Base-by-base conservation (phyloP, 53 echinoderm and acorn worm genomes). In the Crossaster papposus region DNA sequence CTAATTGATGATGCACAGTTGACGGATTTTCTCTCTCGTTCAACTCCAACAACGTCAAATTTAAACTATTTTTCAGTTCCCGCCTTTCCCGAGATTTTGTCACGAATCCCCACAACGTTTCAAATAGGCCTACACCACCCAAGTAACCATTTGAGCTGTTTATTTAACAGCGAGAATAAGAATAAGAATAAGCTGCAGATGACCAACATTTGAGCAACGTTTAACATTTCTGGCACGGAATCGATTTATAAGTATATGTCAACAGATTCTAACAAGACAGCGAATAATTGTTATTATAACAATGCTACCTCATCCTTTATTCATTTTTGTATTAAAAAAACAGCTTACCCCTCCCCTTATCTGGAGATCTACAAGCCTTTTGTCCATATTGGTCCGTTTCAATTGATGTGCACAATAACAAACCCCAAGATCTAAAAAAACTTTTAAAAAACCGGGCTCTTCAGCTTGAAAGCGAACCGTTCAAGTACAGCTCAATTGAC, bases 401-500 rank as follows among this genome's bases (percentile, higher is more conserved):
- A 81, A 81, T 64, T 81, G 64, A 64, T 81, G 30, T 63, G 29
- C 33, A 20, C 30, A 54, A 54, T 80, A 12, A 37, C 80, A 54
- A 80, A 36, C 78, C 78, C 33, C 33, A 20, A 37, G 38, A 78
- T 78, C 78, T 80, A 64, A n/a, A n/a, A n/a, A n/a, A n/a, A 65
- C 65, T 65, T 18, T 30, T 10, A 2, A 28, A 70, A 14, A 28
- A 29, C 70, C 81, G 24, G 18, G 53, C 81, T 63, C 83, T 70
- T 36, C 24, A 83, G 33, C 65, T 83, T 30, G 26, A 64, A 68
- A 70, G 20, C 51, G 26, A 52, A 54, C 72, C 72, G 50, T 30
- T 72, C 17, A 84, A 84, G 84, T 52, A 84, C 72, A n/a, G n/a
- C 52, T 82, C 63, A 30, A 54, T 63, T 81, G 63, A 81, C 81